These are phyloP conservation scores for Epinotia bilunana DNA, from an alignment of 2,888 invertebrate species.

Conservation along the genomic window DNA sequence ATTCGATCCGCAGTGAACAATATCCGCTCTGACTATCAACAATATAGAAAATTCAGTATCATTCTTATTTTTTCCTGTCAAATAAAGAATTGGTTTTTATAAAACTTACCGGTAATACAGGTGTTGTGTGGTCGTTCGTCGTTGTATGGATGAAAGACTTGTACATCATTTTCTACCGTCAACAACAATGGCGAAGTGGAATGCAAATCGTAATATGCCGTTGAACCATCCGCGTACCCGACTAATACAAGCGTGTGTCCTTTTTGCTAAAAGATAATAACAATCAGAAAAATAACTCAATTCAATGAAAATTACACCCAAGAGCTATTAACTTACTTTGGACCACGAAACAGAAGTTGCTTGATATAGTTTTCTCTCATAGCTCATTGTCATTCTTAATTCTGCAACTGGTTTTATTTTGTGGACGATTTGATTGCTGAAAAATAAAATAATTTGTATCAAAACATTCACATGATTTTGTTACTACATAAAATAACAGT, in stretches of 20 bases:
- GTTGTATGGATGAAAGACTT: constrained; percentile 83
- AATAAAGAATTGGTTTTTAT: background rate
- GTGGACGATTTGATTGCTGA: constrained; percentile 69
- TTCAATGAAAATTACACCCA: background rate
- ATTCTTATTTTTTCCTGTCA: background rate
- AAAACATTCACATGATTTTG: background rate
- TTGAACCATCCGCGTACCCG: constrained; percentile 87
- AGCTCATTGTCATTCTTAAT: constrained; percentile 62
- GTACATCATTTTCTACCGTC: constrained; percentile 65
- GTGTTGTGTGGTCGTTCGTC: constrained; percentile 85
- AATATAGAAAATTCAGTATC: constrained; percentile 5
- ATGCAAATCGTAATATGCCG: constrained; percentile 86
- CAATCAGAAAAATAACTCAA: background rate
- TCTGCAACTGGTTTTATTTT: constrained; percentile 79
- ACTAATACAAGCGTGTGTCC: constrained; percentile 85
- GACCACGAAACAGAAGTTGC: constrained; percentile 82
- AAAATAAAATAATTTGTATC: constrained; percentile 51
- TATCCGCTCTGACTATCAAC: constrained; percentile 13
- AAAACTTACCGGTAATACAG: constrained; percentile 82
- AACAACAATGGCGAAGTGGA: constrained; percentile 80
- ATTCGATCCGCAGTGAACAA: constrained; percentile 11
- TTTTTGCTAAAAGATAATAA: constrained; percentile 70
- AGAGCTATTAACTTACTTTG: constrained; percentile 64
- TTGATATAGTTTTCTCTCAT: constrained; percentile 66
- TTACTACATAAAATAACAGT: too few relatives aligned